Percentiles rank a stretch among this genome's conserved stretches.
phyloP scores from a whole-genome alignment of 2,797 vertebrate genomes.

The Lepus oiostolus region DNA sequence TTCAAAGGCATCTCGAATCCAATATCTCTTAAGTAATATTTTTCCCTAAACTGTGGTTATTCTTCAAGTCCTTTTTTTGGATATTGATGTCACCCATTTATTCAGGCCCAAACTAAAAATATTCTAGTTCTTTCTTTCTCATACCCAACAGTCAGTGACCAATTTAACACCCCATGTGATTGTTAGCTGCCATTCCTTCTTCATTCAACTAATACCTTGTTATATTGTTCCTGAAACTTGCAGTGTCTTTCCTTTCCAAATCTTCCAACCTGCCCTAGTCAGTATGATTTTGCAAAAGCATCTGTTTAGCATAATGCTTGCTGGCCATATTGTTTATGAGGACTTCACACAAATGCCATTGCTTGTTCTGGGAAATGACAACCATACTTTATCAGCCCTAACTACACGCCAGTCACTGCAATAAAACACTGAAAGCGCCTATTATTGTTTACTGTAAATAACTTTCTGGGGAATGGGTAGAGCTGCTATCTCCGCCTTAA shows the following conservation, averaged over 20 bases:
- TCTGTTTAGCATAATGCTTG: not conserved
- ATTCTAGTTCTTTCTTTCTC: not conserved
- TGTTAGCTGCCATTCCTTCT: not conserved
- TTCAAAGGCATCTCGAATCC: slow-evolving; percentile 26
- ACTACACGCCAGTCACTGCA: not conserved
- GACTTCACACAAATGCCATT: slow-evolving; percentile 8
- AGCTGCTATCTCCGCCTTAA: slow-evolving; percentile 42
- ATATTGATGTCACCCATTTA: not conserved
- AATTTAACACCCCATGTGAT: not conserved
- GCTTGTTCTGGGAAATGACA: not conserved
- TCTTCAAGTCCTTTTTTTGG: not conserved
- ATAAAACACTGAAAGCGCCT: not conserved
- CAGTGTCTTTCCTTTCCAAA: not conserved
- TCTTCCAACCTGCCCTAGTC: not conserved
- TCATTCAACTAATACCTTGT: not conserved
- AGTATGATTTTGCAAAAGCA: not conserved
- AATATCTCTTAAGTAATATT: slow-evolving; percentile 24
- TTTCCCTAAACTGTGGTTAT: slow-evolving; percentile 1
- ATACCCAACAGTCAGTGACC: not conserved
- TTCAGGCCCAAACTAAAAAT: not conserved
- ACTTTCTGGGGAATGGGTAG: not conserved
- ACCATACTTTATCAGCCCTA: not conserved
- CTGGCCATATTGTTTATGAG: not conserved
- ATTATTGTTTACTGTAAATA: not conserved
- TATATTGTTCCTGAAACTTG: not conserved